Conservation (phyloP, 2,888 invertebrate genomes). For the Drosophila parthenogenetica region DNA sequence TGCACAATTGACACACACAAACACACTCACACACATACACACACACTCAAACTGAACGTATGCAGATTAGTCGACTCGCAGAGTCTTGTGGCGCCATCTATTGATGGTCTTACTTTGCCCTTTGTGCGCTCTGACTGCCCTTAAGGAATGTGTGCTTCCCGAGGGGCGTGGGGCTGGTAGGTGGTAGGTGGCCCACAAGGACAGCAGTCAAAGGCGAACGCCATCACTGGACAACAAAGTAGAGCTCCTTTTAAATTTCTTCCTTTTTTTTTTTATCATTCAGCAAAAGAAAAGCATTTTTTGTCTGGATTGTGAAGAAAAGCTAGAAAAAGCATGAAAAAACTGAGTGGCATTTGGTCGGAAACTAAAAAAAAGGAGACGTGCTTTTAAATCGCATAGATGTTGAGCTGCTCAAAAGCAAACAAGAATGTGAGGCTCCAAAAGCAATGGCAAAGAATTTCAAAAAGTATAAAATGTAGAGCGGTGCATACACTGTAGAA, state of each 20-base stretch:
- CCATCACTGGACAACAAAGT: not conserved
- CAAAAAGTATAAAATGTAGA: too few relatives aligned
- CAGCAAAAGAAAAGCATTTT: slow-evolving; percentile 3
- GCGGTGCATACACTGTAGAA: too few relatives aligned
- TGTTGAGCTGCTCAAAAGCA: too few relatives aligned
- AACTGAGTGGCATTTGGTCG: not conserved
- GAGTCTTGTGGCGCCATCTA: slow-evolving; percentile 26
- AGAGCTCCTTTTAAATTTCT: not conserved
- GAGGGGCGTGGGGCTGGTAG: not conserved
- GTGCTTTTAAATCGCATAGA: not conserved
- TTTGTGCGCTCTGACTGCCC: slow-evolving; percentile 7
- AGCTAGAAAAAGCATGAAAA: not conserved
- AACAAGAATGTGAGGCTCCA: too few relatives aligned
- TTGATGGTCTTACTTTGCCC: slow-evolving; percentile 11
- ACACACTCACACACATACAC: not conserved
- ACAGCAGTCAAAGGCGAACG: slow-evolving; percentile 14
- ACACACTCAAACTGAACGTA: slow-evolving; percentile 11
- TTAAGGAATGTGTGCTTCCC: slow-evolving; percentile 17
- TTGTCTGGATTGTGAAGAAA: not conserved
- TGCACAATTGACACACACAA: slow-evolving; percentile 14
- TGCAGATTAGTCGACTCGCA: slow-evolving; percentile 21
- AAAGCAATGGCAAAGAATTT: too few relatives aligned
- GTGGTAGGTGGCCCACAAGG: not conserved
- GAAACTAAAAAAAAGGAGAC: not conserved
- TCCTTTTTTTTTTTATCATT: not conserved